phyloP scores from a whole-genome alignment of 92 coral and sea anemone genomes.

The Bergia sp. region DNA sequence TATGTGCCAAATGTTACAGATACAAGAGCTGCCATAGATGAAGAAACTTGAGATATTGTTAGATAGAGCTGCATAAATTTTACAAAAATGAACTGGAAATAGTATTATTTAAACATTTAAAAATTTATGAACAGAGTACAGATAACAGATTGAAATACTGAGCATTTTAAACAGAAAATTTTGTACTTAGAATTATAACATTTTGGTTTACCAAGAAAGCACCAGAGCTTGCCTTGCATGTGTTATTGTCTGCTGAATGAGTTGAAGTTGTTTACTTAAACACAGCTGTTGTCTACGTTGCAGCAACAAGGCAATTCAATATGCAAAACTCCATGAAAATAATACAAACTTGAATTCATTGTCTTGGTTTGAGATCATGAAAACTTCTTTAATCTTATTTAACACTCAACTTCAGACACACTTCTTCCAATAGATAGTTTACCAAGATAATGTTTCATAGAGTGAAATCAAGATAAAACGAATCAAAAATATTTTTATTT shows the following conservation, averaged over 20 bases:
- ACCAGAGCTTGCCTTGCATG: not conserved
- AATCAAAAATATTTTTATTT: not conserved
- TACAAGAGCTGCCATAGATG: no score
- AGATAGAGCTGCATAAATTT: no score
- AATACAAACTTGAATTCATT: not conserved
- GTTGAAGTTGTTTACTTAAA: not conserved
- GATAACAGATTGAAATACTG: no score
- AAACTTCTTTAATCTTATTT: not conserved
- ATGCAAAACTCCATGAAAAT: not conserved
- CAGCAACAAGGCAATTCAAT: not conserved
- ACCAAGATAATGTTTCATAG: not conserved
- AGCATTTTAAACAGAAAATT: no score
- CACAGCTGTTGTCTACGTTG: not conserved
- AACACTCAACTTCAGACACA: not conserved
- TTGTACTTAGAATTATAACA: no score
- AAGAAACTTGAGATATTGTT: no score
- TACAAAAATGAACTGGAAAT: no score
- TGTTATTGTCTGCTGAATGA: not conserved
- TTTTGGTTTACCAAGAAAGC: not conserved
- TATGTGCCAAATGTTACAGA: no score
- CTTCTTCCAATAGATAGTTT: no score
- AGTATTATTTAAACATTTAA: no score
- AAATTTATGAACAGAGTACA: no score
- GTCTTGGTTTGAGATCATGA: no score
- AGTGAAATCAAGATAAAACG: not conserved